Evolutionary conservation across 1,140 invertebrate genomes (phyloP).

Genomic region (Dolichoris vasculosae): DNA sequence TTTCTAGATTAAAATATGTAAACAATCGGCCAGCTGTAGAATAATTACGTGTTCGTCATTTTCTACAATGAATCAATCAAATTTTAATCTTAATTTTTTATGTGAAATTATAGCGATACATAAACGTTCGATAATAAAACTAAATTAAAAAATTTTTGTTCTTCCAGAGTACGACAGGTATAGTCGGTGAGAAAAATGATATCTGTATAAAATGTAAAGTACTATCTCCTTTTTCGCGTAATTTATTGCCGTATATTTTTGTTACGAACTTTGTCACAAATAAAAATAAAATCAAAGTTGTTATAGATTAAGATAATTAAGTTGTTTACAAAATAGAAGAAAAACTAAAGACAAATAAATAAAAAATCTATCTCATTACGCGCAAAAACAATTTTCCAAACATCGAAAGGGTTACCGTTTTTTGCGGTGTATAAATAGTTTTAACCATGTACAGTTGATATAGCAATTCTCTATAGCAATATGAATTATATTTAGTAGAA

Average conservation of each 20-base stretch:
- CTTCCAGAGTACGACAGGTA: slow-evolving; percentile 26
- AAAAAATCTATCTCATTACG: slow-evolving; percentile 3
- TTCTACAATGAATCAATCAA: slow-evolving; percentile 36
- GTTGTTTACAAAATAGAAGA: slow-evolving; percentile 11
- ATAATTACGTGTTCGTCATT: slow-evolving; percentile 22
- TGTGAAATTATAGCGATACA: slow-evolving; percentile 17
- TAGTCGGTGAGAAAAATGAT: slow-evolving; percentile 19
- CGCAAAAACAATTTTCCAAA: slow-evolving; percentile 42
- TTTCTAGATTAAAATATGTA: slow-evolving; percentile 57
- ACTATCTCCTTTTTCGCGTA: slow-evolving; percentile 26
- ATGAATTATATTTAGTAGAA: slow-evolving; percentile 45
- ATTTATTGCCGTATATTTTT: slow-evolving; percentile 43
- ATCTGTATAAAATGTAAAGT: slow-evolving; percentile 34
- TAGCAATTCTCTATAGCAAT: slow-evolving; percentile 55
- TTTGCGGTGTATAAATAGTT: slow-evolving; percentile 21
- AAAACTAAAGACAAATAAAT: slow-evolving; percentile 1
- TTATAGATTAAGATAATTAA: slow-evolving; percentile 34
- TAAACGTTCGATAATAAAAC: slow-evolving; percentile 48
- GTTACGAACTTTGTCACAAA: slow-evolving; percentile 30
- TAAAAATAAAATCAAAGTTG: slow-evolving; percentile 36
- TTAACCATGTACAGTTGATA: slow-evolving; percentile 42
- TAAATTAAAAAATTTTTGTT: slow-evolving; percentile 30
- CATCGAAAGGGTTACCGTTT: slow-evolving; percentile 20
- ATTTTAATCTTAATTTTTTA: slow-evolving; percentile 42
- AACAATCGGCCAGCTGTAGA: slow-evolving; percentile 71